Evolutionary conservation across 2,113 vertebrate species (phyloP).

Genomic region (Opisthocomus hoazin): DNA sequence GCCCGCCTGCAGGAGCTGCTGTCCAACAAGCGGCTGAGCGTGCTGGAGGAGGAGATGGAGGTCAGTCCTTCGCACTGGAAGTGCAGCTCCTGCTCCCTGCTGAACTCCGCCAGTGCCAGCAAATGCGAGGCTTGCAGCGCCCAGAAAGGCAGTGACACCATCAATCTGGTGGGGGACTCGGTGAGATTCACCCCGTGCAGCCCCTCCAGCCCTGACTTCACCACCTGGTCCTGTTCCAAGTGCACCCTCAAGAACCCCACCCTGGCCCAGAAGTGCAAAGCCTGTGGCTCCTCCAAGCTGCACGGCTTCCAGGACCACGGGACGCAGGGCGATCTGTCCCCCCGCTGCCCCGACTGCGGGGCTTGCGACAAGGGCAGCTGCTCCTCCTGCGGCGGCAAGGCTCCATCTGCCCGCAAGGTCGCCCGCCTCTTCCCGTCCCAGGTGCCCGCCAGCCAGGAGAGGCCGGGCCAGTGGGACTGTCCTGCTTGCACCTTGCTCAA

Average conservation of each 20-base stretch:
- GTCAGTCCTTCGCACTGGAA: slow-evolving; percentile 74
- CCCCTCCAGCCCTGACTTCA: slow-evolving; percentile 94
- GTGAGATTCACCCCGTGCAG: slow-evolving; percentile 90
- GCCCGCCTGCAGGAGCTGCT: slow-evolving; percentile 73
- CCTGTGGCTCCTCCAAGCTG: slow-evolving; percentile 90
- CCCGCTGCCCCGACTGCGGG: slow-evolving; percentile 75
- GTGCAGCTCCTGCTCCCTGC: slow-evolving; percentile 79
- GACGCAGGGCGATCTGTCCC: neutral
- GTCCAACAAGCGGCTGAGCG: slow-evolving; percentile 83
- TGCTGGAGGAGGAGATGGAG: slow-evolving; percentile 86
- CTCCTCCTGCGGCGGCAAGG: slow-evolving; percentile 49
- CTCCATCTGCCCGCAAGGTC: slow-evolving; percentile 69
- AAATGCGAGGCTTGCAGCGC: slow-evolving; percentile 80
- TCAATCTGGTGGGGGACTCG: slow-evolving; percentile 84
- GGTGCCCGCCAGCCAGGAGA: slow-evolving; percentile 54
- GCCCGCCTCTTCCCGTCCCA: slow-evolving; percentile 63
- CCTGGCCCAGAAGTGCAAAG: slow-evolving; percentile 80
- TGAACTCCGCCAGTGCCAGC: slow-evolving; percentile 29
- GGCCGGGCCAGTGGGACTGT: slow-evolving; percentile 82
- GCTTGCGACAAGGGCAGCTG: slow-evolving; percentile 43
- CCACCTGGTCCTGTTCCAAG: slow-evolving; percentile 92
- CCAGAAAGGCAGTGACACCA: slow-evolving; percentile 76
- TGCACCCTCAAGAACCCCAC: slow-evolving; percentile 93
- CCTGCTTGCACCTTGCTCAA: slow-evolving; percentile 94
- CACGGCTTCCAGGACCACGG: slow-evolving; percentile 90